Conservation (phyloP, 2,113 vertebrate species). For the Myotis lucifugus region DNA sequence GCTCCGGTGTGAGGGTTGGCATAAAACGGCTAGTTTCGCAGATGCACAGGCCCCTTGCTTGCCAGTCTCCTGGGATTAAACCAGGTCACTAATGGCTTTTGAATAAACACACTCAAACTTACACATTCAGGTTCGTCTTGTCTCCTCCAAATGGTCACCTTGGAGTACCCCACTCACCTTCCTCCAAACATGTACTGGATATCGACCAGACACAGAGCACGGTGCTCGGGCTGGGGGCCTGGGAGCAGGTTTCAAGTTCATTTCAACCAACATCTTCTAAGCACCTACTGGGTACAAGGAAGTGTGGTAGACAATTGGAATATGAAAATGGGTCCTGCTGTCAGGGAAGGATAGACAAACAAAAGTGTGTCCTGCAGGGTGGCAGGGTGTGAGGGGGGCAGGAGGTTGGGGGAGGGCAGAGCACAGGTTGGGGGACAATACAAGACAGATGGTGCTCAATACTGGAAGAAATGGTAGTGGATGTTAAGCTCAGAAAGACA, state of each 20-base stretch:
- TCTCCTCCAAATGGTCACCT: neutral
- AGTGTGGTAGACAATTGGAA: neutral
- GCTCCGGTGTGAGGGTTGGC: neutral
- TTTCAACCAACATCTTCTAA: neutral
- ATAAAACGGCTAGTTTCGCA: slow-evolving; percentile 49
- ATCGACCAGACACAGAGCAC: neutral
- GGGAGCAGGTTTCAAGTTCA: neutral
- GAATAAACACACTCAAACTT: neutral
- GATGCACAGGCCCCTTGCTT: slow-evolving; percentile 14
- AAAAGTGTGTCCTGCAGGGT: neutral
- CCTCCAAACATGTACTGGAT: neutral
- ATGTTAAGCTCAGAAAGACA: slow-evolving; percentile 34
- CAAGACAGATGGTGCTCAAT: neutral
- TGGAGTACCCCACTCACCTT: neutral
- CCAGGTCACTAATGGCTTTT: slow-evolving; percentile 37
- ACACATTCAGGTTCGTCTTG: neutral
- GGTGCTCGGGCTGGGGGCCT: neutral
- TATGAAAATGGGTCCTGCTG: neutral
- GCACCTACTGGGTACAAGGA: neutral
- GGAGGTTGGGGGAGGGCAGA: too few relatives aligned
- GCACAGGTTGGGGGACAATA: neutral
- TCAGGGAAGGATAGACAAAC: neutral
- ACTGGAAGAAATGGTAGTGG: neutral
- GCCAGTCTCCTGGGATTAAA: slow-evolving; percentile 64
- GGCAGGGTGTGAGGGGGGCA: neutral